Conservation (phyloP, 2,113 vertebrate species). For the Alectura lathami region DNA sequence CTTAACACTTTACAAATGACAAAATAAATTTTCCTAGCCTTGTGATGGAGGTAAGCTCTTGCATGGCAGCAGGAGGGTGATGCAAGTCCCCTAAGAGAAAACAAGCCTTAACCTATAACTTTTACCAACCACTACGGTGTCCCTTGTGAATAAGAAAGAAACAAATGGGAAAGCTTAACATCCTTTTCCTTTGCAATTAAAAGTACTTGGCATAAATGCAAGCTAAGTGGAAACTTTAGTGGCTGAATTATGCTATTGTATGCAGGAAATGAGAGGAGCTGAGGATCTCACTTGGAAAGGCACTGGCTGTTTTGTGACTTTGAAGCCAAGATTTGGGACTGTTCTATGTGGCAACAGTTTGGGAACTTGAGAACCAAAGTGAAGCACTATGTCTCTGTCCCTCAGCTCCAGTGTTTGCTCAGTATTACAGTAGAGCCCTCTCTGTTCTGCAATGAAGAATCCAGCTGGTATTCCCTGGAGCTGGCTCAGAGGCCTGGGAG, state of each 20-base stretch:
- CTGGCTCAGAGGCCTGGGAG: neutral
- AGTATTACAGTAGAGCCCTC: neutral
- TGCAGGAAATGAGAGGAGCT: conserved; percentile 60
- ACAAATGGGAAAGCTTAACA: conserved; percentile 57
- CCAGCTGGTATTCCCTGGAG: neutral
- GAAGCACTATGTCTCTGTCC: neutral
- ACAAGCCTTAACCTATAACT: conserved; percentile 25
- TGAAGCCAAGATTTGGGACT: conserved; percentile 30
- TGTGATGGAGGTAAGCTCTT: neutral
- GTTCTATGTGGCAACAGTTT: neutral
- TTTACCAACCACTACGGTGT: conserved; percentile 1
- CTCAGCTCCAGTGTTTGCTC: neutral
- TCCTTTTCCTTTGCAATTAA: conserved; percentile 69
- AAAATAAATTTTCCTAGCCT: neutral
- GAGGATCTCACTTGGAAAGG: conserved; percentile 33
- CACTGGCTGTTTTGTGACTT: conserved; percentile 37
- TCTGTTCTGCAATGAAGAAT: neutral
- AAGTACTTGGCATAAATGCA: conserved; percentile 68
- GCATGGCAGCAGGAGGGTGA: neutral
- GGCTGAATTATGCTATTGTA: conserved; percentile 66
- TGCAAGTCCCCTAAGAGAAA: neutral
- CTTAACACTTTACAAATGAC: neutral
- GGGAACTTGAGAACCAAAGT: neutral
- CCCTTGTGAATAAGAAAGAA: conserved; percentile 53
- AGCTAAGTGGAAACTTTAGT: conserved; percentile 66